Percentiles rank a stretch among this genome's conserved stretches.
Conservation (phyloP, 2,797 vertebrate species). For the Spondyliosoma cantharus region DNA sequence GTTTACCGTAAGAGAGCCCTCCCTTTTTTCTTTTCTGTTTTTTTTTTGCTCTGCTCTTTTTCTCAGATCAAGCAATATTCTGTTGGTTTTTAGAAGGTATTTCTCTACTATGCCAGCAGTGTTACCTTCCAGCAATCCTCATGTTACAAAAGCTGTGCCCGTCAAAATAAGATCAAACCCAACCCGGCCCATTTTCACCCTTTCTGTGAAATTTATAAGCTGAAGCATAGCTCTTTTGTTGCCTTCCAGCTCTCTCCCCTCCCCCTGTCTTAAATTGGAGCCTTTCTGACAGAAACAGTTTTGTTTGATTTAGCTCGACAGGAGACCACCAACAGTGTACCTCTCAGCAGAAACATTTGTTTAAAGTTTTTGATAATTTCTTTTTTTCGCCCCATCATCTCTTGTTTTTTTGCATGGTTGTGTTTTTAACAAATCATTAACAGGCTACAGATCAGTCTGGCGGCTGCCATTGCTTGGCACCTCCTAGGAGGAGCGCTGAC, state of each 20-base stretch:
- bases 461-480: constrained; percentile 61
- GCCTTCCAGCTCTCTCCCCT: constrained; percentile 46
- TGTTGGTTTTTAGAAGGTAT: constrained; percentile 38
- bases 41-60: constrained; percentile 37
- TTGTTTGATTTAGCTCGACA: constrained; percentile 78
- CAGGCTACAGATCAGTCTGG: constrained; percentile 65
- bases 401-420: constrained; percentile 57
- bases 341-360: constrained; percentile 79
- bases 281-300: constrained; percentile 74
- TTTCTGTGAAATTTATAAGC: constrained; percentile 70
- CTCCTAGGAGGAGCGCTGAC: constrained; percentile 77
- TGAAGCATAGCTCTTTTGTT: constrained; percentile 41
- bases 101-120: constrained; percentile 36
- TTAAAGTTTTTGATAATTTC: constrained; percentile 76
- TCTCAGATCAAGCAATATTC: constrained; percentile 36
- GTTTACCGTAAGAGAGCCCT: constrained; percentile 23
- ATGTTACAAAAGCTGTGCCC: constrained; percentile 42
- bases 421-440: constrained; percentile 83
- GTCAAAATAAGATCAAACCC: constrained; percentile 71
- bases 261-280: constrained; percentile 55
- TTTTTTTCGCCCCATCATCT: constrained; percentile 65
- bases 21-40: constrained; percentile 15
- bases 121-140: constrained; percentile 32
- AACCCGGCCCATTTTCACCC: constrained; percentile 56
- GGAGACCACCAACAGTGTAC: constrained; percentile 82